phyloP scores from a whole-genome alignment of 2,113 vertebrate genomes.

The Sebastes fasciatus region DNA sequence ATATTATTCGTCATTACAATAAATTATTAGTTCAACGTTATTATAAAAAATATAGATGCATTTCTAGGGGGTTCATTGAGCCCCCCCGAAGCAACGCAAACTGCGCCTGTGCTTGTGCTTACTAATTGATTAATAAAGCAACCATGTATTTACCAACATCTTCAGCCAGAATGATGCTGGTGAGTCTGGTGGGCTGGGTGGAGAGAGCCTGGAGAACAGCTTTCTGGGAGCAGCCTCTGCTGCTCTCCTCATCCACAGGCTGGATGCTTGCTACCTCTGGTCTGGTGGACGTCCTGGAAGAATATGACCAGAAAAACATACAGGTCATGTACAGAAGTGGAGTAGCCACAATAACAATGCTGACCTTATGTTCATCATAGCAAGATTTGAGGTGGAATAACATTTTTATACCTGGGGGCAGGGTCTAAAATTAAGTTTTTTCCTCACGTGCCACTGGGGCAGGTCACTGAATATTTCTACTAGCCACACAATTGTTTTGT shows the following conservation, averaged over 20 bases:
- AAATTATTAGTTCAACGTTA: no score
- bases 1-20: no score
- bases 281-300: constrained; percentile 90
- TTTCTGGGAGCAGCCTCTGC: constrained; percentile 88
- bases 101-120: background rate
- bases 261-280: constrained; percentile 95
- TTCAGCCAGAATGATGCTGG: constrained; percentile 92
- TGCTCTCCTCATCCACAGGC: constrained; percentile 79
- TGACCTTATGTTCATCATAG: background rate
- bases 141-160: constrained; percentile 88
- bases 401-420: background rate
- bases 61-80: no score
- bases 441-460: no score
- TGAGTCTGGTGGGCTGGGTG: constrained; percentile 83
- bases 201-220: constrained; percentile 93
- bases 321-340: background rate
- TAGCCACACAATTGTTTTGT: no score
- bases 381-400: background rate
- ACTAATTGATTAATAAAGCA: background rate
- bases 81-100: no score
- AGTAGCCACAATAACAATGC: background rate
- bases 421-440: no score
- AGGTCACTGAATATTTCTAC: no score
- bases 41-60: no score
- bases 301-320: background rate